Conservation (phyloP, 2,797 vertebrate species). For the Loriculus beryllinus region DNA sequence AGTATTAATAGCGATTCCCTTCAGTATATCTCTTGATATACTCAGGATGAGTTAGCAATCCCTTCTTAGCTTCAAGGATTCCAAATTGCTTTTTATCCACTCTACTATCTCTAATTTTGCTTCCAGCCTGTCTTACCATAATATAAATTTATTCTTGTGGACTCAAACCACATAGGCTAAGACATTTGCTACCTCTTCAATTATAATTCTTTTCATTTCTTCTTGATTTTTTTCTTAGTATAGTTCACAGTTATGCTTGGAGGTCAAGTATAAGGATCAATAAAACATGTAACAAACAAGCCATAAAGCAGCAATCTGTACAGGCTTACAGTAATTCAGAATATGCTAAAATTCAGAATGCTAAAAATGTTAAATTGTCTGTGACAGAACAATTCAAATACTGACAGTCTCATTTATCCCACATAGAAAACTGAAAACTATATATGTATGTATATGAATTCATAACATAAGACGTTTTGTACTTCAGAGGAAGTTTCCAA, state of each 20-base stretch:
- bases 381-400: slow-evolving; percentile 29
- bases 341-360: neutral
- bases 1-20: neutral
- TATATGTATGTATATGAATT: neutral
- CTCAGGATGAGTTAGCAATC: neutral
- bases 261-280: slow-evolving; percentile 27
- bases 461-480: neutral
- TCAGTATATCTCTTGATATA: neutral
- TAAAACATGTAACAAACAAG: slow-evolving; percentile 41
- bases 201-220: slow-evolving; percentile 14
- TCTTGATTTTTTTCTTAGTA: slow-evolving; percentile 34
- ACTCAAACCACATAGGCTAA: neutral
- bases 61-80: slow-evolving; percentile 15
- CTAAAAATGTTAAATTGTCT: slow-evolving; percentile 52
- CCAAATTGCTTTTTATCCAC: slow-evolving; percentile 1
- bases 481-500: neutral
- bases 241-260: slow-evolving; percentile 6
- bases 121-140: neutral
- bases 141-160: neutral
- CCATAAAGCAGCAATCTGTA: slow-evolving; percentile 1
- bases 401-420: neutral
- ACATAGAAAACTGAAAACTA: neutral
- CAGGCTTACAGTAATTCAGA: neutral
- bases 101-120: neutral
- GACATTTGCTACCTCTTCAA: neutral